These are phyloP conservation scores for Morphnarchus princeps DNA, from an alignment of 2,113 vertebrate genomes.

Conservation along the genomic window DNA sequence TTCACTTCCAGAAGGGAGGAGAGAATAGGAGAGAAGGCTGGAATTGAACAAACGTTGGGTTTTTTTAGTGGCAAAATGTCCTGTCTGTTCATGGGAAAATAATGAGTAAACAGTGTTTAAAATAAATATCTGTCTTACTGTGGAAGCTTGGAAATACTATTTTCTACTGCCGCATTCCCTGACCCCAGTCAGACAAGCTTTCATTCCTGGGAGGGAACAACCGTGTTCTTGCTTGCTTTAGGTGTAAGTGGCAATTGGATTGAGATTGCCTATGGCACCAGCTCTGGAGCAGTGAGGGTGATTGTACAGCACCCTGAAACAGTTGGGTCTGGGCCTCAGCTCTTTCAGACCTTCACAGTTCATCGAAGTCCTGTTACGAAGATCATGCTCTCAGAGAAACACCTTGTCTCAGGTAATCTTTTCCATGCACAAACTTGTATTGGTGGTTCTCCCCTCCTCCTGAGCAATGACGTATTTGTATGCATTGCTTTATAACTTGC, in stretches of 20 bases:
- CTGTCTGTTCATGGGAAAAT: not conserved
- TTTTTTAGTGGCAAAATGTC: not conserved
- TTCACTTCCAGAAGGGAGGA: not conserved
- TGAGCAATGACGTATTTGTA: not conserved
- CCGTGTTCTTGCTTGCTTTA: constrained; percentile 18
- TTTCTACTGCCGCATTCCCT: not conserved
- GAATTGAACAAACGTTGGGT: not conserved
- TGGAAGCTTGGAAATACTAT: not conserved
- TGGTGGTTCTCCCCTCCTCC: not conserved
- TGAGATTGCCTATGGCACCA: constrained; percentile 96
- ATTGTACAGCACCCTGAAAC: constrained; percentile 98
- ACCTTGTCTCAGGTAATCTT: constrained; percentile 89
- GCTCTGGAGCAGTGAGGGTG: constrained; percentile 92
- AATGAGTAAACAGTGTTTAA: not conserved
- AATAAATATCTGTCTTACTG: not conserved
- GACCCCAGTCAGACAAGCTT: not conserved
- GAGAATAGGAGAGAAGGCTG: not conserved
- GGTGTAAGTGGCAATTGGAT: constrained; percentile 98
- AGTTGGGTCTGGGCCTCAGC: constrained; percentile 93
- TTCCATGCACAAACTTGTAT: not conserved
- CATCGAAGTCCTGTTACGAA: constrained; percentile 95
- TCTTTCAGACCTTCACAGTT: constrained; percentile 97
- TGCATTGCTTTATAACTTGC: not conserved
- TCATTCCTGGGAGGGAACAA: not conserved
- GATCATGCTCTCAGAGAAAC: constrained; percentile 97